A percentile compares a stretch with the other conserved stretches of the same genome.
These are phyloP conservation scores for Baronia brevicornis DNA, from an alignment of 2,888 invertebrate genomes.

Conservation along the genomic window DNA sequence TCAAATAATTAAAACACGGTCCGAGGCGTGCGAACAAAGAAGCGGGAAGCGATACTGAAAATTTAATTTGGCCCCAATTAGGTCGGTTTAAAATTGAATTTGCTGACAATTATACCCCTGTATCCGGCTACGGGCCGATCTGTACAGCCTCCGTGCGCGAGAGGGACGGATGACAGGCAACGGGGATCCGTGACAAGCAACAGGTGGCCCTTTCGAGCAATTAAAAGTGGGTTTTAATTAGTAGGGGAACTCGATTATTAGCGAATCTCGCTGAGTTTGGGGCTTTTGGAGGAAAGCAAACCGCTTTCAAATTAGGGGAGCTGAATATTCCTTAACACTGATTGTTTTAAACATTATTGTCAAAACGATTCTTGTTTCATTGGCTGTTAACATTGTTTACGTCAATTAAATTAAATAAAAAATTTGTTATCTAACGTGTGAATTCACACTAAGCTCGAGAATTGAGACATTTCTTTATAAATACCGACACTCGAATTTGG, in stretches of 20 bases:
- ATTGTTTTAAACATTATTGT: slow-evolving; percentile 17
- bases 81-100: slow-evolving; percentile 64
- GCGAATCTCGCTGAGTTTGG: slow-evolving; percentile 57
- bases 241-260: slow-evolving; percentile 70
- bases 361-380: no score
- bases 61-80: slow-evolving; percentile 69
- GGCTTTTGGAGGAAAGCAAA: slow-evolving; percentile 61
- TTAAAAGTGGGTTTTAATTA: slow-evolving; percentile 74
- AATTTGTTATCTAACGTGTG: no score
- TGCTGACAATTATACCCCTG: slow-evolving; percentile 59
- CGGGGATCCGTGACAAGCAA: slow-evolving; percentile 46
- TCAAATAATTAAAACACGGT: slow-evolving; percentile 55
- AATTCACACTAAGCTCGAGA: no score
- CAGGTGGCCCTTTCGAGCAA: slow-evolving; percentile 70
- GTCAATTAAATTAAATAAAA: no score
- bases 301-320: slow-evolving; percentile 50
- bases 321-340: slow-evolving; percentile 17
- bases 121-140: slow-evolving; percentile 73
- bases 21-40: slow-evolving; percentile 55
- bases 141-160: slow-evolving; percentile 47
- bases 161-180: slow-evolving; percentile 27
- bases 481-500: slow-evolving; percentile 46
- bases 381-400: no score
- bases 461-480: no score
- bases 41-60: slow-evolving; percentile 49